Evolutionary conservation across 2,888 invertebrate genomes (phyloP).

Genomic region (Melieria crassipennis): DNA sequence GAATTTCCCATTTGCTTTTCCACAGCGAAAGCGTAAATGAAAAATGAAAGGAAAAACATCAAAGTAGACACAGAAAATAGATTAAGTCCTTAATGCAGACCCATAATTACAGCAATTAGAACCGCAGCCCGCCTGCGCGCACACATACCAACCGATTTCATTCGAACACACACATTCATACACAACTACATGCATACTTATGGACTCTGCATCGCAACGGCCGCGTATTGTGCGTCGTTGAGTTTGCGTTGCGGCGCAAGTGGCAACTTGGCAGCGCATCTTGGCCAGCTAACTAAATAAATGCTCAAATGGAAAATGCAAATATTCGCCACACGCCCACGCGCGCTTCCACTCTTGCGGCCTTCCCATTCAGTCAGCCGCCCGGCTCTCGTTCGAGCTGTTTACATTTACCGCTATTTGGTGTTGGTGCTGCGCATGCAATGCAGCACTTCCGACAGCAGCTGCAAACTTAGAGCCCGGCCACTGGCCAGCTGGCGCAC

Average conservation of each 20-base stretch:
- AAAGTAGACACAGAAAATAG: not conserved
- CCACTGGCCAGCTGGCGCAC: not conserved
- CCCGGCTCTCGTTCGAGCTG: not conserved
- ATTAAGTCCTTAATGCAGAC: slow-evolving; percentile 13
- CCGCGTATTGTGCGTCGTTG: not conserved
- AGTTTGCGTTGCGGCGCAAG: not conserved
- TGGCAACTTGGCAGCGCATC: not conserved
- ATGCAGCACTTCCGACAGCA: slow-evolving; percentile 1
- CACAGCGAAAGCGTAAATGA: no score
- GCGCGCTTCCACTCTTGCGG: not conserved
- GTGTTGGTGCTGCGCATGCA: not conserved
- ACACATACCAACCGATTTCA: not conserved
- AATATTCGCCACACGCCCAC: not conserved
- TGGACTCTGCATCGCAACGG: not conserved
- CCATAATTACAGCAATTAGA: slow-evolving; percentile 17
- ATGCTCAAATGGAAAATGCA: not conserved
- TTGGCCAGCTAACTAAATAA: not conserved
- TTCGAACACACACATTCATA: not conserved
- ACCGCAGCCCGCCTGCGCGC: not conserved
- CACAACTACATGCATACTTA: not conserved
- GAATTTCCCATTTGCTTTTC: no score
- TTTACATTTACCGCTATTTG: not conserved
- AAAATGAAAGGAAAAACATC: no score
- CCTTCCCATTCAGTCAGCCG: not conserved
- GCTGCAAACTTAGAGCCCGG: not conserved